phyloP scores from a whole-genome alignment of 2,113 vertebrate species.

The Cryptotis parvus region DNA sequence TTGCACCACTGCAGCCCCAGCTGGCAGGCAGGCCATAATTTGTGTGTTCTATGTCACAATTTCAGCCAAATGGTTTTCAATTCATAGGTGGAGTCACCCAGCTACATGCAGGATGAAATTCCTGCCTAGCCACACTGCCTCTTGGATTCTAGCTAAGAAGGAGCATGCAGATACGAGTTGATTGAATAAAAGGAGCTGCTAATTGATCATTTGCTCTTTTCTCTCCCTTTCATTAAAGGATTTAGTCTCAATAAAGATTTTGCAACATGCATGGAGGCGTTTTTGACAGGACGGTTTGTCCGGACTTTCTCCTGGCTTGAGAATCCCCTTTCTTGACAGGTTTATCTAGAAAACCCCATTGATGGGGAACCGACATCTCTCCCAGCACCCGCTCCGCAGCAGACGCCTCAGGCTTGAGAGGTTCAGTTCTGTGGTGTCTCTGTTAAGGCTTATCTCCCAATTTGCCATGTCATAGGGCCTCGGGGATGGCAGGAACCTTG shows the following conservation, averaged over 20 bases:
- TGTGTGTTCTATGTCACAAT: conserved; percentile 64
- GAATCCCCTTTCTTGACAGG: background rate
- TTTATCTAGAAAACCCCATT: background rate
- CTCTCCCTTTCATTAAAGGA: conserved; percentile 66
- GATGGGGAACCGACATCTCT: background rate
- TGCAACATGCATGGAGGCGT: conserved; percentile 2
- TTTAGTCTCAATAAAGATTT: conserved; percentile 66
- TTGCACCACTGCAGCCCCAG: conserved; percentile 54
- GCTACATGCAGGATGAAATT: conserved; percentile 63
- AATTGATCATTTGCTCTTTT: conserved; percentile 57
- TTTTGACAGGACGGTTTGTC: background rate
- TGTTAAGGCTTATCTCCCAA: background rate
- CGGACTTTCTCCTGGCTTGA: background rate
- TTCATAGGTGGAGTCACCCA: conserved; percentile 63
- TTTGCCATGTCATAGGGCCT: background rate
- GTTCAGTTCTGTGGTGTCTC: background rate
- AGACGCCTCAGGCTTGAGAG: background rate
- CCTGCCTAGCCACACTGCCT: conserved; percentile 56
- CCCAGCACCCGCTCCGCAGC: background rate
- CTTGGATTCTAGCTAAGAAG: conserved; percentile 5
- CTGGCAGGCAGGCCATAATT: conserved; percentile 64
- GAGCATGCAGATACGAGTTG: conserved; percentile 24
- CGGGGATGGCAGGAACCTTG: background rate
- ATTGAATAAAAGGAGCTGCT: background rate
- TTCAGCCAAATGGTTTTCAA: conserved; percentile 71